These are phyloP conservation scores for Elmis aenea DNA, from an alignment of 2,888 invertebrate species.

Conservation along the genomic window DNA sequence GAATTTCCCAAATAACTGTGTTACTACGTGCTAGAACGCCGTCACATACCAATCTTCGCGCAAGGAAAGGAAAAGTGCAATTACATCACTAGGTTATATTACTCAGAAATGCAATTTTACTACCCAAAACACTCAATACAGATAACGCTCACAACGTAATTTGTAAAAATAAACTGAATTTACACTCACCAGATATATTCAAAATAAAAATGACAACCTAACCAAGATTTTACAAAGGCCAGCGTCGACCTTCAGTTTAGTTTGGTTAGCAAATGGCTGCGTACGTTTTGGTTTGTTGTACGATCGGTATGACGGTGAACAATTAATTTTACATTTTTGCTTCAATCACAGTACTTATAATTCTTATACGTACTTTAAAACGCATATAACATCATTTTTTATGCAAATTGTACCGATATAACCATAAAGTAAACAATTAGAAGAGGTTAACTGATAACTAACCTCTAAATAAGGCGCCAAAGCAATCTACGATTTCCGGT, in stretches of 20 bases:
- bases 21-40: slow-evolving; percentile 35
- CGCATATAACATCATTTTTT: too few species aligned
- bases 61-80: slow-evolving; percentile 36
- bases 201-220: slow-evolving; percentile 44
- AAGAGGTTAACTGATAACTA: slow-evolving; percentile 45
- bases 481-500: slow-evolving; percentile 13
- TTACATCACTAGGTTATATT: slow-evolving; percentile 37
- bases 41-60: slow-evolving; percentile 31
- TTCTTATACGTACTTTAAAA: too few species aligned
- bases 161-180: too few species aligned
- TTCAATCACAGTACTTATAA: too few species aligned
- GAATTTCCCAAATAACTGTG: slow-evolving; percentile 11
- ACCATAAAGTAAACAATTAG: too few species aligned
- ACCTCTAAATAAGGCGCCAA: slow-evolving; percentile 34
- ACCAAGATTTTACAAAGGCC: slow-evolving; percentile 43
- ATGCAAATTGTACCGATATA: too few species aligned
- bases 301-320: slow-evolving; percentile 6
- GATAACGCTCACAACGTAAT: too few species aligned
- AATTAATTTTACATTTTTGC: too few species aligned
- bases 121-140: too few species aligned
- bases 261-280: slow-evolving; percentile 29
- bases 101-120: too few species aligned
- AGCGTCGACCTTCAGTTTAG: slow-evolving; percentile 42
- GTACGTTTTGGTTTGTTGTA: slow-evolving; percentile 15
- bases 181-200: too few species aligned